Percentiles rank a stretch among this genome's conserved stretches.
These are phyloP conservation scores for Gallinago nigripennis DNA, from an alignment of 2,797 vertebrate genomes.

Conservation along the genomic window DNA sequence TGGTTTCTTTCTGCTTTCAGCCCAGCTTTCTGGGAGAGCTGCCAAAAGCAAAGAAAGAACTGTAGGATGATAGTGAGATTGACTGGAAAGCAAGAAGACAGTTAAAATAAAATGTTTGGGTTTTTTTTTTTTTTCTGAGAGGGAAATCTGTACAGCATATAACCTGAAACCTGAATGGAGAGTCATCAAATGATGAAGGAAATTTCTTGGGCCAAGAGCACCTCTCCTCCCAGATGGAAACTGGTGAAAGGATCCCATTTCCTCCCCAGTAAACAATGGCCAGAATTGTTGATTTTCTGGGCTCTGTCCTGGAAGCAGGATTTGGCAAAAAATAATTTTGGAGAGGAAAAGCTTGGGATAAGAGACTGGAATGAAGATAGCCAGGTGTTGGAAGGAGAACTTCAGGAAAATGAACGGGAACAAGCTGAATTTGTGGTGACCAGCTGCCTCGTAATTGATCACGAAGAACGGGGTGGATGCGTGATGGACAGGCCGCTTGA, in stretches of 20 bases:
- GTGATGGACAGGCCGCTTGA: not conserved
- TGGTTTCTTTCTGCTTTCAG: slow-evolving; percentile 23
- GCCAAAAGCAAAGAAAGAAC: slow-evolving; percentile 19
- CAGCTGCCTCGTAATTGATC: not conserved
- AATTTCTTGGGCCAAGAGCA: not conserved
- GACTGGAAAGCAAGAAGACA: not conserved
- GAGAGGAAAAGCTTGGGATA: not conserved
- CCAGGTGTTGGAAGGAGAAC: not conserved
- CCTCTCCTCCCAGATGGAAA: not conserved
- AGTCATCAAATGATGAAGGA: not conserved
- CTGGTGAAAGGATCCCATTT: not conserved
- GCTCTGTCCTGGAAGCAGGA: not conserved
- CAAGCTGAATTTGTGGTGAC: not conserved
- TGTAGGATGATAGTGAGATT: not conserved
- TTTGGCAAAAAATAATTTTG: not conserved
- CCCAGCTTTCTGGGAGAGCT: not conserved
- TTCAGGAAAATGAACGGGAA: not conserved
- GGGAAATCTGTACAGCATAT: not conserved
- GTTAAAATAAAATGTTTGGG: not conserved
- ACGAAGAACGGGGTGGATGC: accelerated
- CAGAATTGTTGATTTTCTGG: not conserved
- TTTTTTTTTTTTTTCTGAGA: not conserved
- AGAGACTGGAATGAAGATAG: not conserved
- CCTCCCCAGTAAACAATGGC: not conserved
- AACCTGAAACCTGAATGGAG: not conserved